Percentiles rank a stretch among this genome's conserved stretches.
phyloP scores from a whole-genome alignment of 2,888 invertebrate species.

The Teinopalpus imperialis region DNA sequence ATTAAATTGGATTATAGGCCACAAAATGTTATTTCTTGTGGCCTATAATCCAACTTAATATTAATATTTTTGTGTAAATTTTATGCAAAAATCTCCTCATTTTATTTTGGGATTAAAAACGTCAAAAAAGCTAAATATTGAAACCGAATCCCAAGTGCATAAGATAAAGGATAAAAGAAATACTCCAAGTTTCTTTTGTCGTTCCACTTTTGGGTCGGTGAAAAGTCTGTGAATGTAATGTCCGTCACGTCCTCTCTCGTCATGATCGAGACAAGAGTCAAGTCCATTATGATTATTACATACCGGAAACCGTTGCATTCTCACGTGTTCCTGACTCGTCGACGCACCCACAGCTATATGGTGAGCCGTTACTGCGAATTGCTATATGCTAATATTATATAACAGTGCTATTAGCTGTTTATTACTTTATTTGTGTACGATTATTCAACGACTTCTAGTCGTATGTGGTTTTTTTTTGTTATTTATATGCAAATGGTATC shows the following conservation, averaged over 20 bases:
- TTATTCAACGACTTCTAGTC: slow-evolving; percentile 8
- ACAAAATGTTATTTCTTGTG: too few relatives aligned
- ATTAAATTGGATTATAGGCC: too few relatives aligned
- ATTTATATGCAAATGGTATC: too few relatives aligned
- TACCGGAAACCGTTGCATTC: slow-evolving; percentile 50
- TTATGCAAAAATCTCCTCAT: too few relatives aligned
- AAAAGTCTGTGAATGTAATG: not conserved
- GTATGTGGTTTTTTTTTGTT: too few relatives aligned
- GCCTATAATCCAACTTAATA: too few relatives aligned
- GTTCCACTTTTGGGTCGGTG: not conserved
- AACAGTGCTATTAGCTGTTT: slow-evolving; percentile 10
- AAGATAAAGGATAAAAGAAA: too few relatives aligned
- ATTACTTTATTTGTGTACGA: slow-evolving; percentile 3
- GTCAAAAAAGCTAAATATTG: too few relatives aligned
- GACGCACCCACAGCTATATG: not conserved
- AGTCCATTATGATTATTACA: slow-evolving; percentile 14
- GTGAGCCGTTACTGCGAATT: slow-evolving; percentile 3
- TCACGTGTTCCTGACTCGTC: slow-evolving; percentile 46
- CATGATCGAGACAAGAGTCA: not conserved
- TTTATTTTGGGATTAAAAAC: too few relatives aligned
- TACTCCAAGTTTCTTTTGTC: not conserved
- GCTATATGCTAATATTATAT: slow-evolving; percentile 15
- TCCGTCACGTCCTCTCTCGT: not conserved
- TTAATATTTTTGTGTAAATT: too few relatives aligned
- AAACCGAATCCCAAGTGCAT: too few relatives aligned